A percentile compares a stretch with the other conserved stretches of the same genome.
phyloP scores from a whole-genome alignment of 2,888 invertebrate species.

The Sesia apiformis region DNA sequence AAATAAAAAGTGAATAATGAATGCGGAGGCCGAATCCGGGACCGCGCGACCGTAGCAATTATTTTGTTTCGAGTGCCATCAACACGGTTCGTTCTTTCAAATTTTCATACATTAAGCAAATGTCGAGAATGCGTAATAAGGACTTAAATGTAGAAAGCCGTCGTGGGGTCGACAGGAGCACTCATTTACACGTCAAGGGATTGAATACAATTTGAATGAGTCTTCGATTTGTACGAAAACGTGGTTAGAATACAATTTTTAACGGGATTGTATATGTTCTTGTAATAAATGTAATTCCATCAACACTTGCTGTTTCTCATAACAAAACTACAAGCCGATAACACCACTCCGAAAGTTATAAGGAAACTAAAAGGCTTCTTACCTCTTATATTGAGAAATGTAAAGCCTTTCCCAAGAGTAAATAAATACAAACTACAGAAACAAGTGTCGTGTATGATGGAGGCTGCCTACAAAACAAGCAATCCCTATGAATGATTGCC shows the following conservation, averaged over 20 bases:
- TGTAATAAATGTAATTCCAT: too few relatives aligned
- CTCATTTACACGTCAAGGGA: slow-evolving; percentile 47
- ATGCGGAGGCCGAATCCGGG: slow-evolving; percentile 66
- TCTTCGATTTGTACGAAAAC: too few relatives aligned
- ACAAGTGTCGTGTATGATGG: slow-evolving; percentile 42
- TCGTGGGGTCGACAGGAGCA: slow-evolving; percentile 41
- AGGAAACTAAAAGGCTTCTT: too few relatives aligned
- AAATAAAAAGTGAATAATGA: slow-evolving; percentile 74
- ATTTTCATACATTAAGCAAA: slow-evolving; percentile 73
- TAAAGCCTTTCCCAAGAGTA: slow-evolving; percentile 34
- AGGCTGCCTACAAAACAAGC: slow-evolving; percentile 55
- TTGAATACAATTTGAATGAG: slow-evolving; percentile 22
- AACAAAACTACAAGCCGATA: neutral
- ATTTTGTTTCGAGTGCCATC: slow-evolving; percentile 74
- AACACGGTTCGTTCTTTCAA: slow-evolving; percentile 71
- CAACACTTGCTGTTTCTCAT: too few relatives aligned
- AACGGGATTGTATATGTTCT: too few relatives aligned
- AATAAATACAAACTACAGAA: slow-evolving; percentile 47
- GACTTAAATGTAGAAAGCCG: slow-evolving; percentile 59
- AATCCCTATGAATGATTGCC: slow-evolving; percentile 56
- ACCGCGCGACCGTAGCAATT: slow-evolving; percentile 71
- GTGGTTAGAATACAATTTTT: too few relatives aligned
- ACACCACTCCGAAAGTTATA: too few relatives aligned
- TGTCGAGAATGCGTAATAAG: slow-evolving; percentile 71
- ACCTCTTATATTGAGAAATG: slow-evolving; percentile 18